phyloP scores from a whole-genome alignment of 2,888 invertebrate species.

The Caenorhabditis zanzibari region DNA sequence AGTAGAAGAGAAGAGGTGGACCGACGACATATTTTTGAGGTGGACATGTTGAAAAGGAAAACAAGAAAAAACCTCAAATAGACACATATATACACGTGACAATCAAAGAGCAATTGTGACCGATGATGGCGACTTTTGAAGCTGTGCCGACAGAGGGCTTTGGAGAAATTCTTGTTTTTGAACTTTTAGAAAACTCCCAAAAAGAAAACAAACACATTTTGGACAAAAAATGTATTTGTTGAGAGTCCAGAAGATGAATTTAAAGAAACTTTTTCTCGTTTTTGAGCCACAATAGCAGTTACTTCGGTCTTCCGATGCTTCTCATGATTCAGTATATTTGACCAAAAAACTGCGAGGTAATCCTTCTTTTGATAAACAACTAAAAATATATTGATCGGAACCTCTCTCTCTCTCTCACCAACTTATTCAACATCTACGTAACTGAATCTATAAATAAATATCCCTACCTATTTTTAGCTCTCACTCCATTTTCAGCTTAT shows the following conservation, averaged over 20 bases:
- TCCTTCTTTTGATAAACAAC: too few relatives aligned
- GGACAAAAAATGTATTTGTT: background rate
- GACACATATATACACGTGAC: slow-evolving; percentile 44
- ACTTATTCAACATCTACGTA: too few relatives aligned
- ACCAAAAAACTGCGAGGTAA: too few relatives aligned
- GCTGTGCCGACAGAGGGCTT: background rate
- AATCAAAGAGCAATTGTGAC: slow-evolving; percentile 59
- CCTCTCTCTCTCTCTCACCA: too few relatives aligned
- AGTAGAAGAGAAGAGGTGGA: slow-evolving; percentile 12
- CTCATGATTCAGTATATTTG: too few relatives aligned
- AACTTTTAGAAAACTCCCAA: background rate
- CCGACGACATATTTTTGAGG: slow-evolving; percentile 36
- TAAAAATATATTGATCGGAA: too few relatives aligned
- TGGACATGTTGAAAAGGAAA: slow-evolving; percentile 27
- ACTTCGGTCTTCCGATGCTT: too few relatives aligned
- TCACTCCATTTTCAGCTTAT: background rate
- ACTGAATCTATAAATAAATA: too few relatives aligned
- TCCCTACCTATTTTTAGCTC: background rate
- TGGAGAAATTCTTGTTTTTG: slow-evolving; percentile 11
- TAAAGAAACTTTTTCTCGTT: background rate
- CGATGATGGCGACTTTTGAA: slow-evolving; percentile 26
- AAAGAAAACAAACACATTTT: background rate
- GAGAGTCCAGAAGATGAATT: too few relatives aligned
- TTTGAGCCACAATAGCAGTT: too few relatives aligned
- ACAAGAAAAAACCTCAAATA: slow-evolving; percentile 25